Percentiles rank a stretch among this genome's conserved stretches.
Evolutionary conservation across 2,113 vertebrate species (phyloP).

Genomic region (Hemicordylus capensis): DNA sequence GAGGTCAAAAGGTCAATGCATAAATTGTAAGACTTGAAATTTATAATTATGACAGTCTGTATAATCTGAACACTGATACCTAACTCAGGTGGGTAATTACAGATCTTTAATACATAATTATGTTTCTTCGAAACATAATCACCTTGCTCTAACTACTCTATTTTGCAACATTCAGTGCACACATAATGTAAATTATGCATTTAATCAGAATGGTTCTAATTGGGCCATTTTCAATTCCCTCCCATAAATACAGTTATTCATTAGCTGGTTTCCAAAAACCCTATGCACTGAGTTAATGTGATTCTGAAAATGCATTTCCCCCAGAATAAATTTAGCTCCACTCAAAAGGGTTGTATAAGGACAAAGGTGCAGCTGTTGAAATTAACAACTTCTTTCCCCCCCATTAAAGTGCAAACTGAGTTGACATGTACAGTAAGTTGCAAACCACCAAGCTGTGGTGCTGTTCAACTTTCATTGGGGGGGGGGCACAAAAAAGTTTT

Average conservation of each 20-base stretch:
- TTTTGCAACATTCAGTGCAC: constrained; percentile 70
- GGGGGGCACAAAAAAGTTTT: neutral
- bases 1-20: constrained; percentile 49
- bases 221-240: constrained; percentile 66
- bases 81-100: constrained; percentile 77
- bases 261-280: constrained; percentile 53
- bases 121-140: constrained; percentile 71
- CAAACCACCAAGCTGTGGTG: neutral
- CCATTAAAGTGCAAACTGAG: constrained; percentile 21
- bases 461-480: neutral
- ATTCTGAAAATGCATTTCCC: constrained; percentile 33
- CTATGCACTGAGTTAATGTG: constrained; percentile 38
- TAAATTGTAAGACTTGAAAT: constrained; percentile 45
- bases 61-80: constrained; percentile 55
- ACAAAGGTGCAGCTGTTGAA: constrained; percentile 35
- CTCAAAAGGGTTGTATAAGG: constrained; percentile 39
- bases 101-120: constrained; percentile 69
- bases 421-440: neutral
- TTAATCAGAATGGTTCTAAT: constrained; percentile 67
- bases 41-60: constrained; percentile 35
- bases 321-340: constrained; percentile 30
- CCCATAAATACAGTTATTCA: constrained; percentile 65
- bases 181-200: constrained; percentile 76
- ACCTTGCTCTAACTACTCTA: constrained; percentile 60
- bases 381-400: constrained; percentile 35